Evolutionary conservation across 2,797 vertebrate genomes (phyloP).

Genomic region (Caiman crocodilus): DNA sequence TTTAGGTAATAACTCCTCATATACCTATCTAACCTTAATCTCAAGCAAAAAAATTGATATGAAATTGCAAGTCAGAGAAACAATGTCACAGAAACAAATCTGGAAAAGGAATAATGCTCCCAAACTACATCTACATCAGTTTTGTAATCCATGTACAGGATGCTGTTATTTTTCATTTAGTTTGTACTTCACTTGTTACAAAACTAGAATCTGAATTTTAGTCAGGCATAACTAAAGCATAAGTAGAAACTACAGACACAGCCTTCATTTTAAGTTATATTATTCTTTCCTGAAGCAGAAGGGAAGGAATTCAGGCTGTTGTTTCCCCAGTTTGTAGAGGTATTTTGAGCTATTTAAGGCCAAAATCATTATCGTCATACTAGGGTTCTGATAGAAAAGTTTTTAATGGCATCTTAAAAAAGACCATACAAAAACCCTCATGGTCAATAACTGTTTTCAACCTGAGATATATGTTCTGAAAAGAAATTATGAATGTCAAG

Average conservation of each 20-base stretch:
- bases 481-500: background rate
- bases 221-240: conserved; percentile 60
- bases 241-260: conserved; percentile 33
- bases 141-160: background rate
- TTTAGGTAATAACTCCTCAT: background rate
- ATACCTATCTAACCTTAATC: background rate
- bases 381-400: background rate
- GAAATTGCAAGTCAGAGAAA: no score
- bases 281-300: conserved; percentile 46
- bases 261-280: conserved; percentile 38
- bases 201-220: conserved; percentile 28
- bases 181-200: no score
- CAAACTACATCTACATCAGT: conserved; percentile 19
- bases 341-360: background rate
- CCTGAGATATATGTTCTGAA: background rate
- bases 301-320: conserved; percentile 28
- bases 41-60: no score
- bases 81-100: background rate
- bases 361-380: background rate
- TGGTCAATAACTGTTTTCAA: background rate
- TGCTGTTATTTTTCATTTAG: conserved; percentile 28
- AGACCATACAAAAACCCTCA: background rate
- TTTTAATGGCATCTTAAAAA: background rate
- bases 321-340: conserved; percentile 23
- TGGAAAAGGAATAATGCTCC: conserved; percentile 1